Conservation (phyloP, 2,888 invertebrate genomes). For the Beris chalybata region DNA sequence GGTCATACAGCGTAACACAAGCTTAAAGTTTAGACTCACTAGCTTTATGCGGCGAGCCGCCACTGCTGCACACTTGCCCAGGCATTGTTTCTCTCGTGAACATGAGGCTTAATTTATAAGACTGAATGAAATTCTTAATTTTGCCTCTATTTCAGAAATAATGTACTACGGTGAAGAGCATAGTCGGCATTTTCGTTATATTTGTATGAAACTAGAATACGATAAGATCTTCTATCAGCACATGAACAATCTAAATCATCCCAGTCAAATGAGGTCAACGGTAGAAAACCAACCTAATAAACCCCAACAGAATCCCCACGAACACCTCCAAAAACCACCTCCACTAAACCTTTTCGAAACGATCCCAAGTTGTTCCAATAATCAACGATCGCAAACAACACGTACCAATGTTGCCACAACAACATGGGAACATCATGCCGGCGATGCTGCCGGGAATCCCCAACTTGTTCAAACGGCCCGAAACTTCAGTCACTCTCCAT, state of each 20-base stretch:
- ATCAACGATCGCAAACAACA: not conserved
- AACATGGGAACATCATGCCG: constrained; percentile 10
- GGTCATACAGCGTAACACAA: no score
- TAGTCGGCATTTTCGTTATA: constrained; percentile 51
- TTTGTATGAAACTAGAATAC: constrained; percentile 56
- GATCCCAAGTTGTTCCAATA: constrained; percentile 5
- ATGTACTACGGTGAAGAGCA: constrained; percentile 53
- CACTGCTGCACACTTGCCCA: no score
- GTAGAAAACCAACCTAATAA: not conserved
- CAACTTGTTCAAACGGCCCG: constrained; percentile 2
- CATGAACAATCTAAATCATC: constrained; percentile 18
- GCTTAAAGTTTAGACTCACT: no score
- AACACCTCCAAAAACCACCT: not conserved
- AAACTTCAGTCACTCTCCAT: constrained; percentile 1
- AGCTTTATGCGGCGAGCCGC: no score
- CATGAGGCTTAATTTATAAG: no score
- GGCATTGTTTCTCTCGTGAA: no score
- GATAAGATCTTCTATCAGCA: constrained; percentile 43
- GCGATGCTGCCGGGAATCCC: not conserved
- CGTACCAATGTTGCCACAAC: not conserved
- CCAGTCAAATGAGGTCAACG: not conserved
- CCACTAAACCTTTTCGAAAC: not conserved
- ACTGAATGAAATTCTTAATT: not conserved
- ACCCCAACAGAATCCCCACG: not conserved
- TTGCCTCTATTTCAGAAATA: constrained; percentile 44